A percentile compares a stretch with the other conserved stretches of the same genome.
Conservation (phyloP, 1,140 invertebrate genomes). For the Colletes latitarsis region DNA sequence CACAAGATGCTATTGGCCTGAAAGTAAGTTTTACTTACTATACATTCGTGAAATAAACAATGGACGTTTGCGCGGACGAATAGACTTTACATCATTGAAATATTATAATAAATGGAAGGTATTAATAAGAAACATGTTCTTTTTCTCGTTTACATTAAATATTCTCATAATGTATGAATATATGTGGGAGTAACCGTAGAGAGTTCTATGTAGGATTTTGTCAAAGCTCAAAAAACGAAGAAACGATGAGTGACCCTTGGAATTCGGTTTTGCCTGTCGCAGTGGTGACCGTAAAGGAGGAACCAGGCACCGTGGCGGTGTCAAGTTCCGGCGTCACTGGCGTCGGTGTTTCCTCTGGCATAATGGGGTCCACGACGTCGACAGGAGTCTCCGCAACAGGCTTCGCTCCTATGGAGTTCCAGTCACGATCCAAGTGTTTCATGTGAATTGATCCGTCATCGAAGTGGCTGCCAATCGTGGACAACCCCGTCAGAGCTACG, state of each 20-base stretch:
- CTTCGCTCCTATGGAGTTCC: slow-evolving; percentile 75
- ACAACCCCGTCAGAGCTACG: not conserved
- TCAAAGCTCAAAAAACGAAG: no score
- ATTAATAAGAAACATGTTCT: no score
- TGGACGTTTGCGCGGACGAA: no score
- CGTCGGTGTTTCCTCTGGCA: slow-evolving; percentile 68
- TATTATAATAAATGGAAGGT: no score
- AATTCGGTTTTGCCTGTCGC: slow-evolving; percentile 17
- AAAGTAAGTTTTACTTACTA: slow-evolving; percentile 66
- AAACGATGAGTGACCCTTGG: no score
- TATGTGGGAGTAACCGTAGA: no score
- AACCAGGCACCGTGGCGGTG: slow-evolving; percentile 71
- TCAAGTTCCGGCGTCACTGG: slow-evolving; percentile 67
- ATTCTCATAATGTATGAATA: no score
- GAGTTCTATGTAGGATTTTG: no score
- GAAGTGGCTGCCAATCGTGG: no score
- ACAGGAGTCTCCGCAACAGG: slow-evolving; percentile 73
- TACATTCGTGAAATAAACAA: no score
- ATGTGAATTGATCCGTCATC: slow-evolving; percentile 67
- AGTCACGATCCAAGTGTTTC: slow-evolving; percentile 76
- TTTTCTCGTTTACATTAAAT: no score
- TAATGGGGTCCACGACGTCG: slow-evolving; percentile 70
- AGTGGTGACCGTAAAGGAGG: slow-evolving; percentile 79
- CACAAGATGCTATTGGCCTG: slow-evolving; percentile 74
- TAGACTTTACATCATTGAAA: no score